Evolutionary conservation across 2,113 vertebrate genomes (phyloP).

Genomic region (Bothrops jararaca): DNA sequence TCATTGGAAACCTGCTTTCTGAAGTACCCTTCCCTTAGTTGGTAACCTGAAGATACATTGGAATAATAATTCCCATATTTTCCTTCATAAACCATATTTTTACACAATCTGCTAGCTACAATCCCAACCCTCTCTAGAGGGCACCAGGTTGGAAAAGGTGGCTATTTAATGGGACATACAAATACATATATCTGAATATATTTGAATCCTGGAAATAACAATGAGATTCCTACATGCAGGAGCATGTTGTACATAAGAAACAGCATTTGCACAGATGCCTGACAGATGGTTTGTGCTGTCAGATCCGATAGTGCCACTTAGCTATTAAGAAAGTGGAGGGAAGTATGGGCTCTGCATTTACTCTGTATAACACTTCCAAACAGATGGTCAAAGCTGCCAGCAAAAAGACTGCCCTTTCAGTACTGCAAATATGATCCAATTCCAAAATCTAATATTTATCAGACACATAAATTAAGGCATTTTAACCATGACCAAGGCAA

Average conservation of each 20-base stretch:
- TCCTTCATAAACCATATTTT: neutral
- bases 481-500: neutral
- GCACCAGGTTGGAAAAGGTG: neutral
- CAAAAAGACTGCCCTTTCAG: neutral
- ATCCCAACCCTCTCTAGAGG: neutral
- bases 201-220: neutral
- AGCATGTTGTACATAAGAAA: neutral
- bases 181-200: neutral
- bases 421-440: neutral
- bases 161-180: neutral
- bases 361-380: neutral
- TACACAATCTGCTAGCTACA: neutral
- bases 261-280: neutral
- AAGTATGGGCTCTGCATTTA: neutral
- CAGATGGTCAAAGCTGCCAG: constrained; percentile 10
- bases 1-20: neutral
- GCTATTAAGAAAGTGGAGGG: neutral
- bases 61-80: neutral
- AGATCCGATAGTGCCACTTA: neutral
- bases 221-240: neutral
- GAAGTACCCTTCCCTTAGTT: neutral
- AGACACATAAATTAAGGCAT: neutral
- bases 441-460: neutral
- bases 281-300: neutral
- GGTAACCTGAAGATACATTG: neutral